Evolutionary conservation across 2,888 invertebrate species (phyloP).

Genomic region (Holacanthella duospinosa): DNA sequence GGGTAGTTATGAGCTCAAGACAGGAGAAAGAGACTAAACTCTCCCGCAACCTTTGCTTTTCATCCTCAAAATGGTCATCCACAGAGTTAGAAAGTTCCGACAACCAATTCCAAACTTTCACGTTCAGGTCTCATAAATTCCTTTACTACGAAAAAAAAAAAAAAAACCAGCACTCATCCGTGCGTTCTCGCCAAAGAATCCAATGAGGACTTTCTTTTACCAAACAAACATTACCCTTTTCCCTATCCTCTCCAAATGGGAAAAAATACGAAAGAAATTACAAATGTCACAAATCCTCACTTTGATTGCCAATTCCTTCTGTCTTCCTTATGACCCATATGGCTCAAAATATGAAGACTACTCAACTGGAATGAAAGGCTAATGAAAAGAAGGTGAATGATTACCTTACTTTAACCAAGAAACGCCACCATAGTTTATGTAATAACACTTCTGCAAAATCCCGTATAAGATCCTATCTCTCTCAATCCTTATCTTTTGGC

Average conservation of each 20-base stretch:
- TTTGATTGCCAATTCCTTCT: background rate
- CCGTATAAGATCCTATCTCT: background rate
- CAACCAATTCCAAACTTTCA: background rate
- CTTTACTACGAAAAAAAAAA: background rate
- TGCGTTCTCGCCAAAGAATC: background rate
- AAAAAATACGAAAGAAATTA: background rate
- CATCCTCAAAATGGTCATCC: background rate
- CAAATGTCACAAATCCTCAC: background rate
- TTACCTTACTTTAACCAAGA: background rate
- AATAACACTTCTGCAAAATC: no score
- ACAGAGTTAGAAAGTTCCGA: background rate
- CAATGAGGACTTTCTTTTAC: background rate
- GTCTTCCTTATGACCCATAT: background rate
- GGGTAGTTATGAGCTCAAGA: background rate
- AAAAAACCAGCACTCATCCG: background rate
- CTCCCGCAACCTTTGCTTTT: background rate
- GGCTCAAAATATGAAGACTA: background rate
- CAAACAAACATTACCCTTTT: background rate
- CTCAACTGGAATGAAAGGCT: background rate
- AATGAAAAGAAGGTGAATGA: background rate
- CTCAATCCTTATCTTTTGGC: background rate
- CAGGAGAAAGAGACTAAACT: background rate
- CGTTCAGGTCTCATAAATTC: background rate
- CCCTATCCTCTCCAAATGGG: background rate
- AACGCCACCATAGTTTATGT: no score